Conservation (phyloP, 2,888 invertebrate species). For the Eupithecia dodoneata region DNA sequence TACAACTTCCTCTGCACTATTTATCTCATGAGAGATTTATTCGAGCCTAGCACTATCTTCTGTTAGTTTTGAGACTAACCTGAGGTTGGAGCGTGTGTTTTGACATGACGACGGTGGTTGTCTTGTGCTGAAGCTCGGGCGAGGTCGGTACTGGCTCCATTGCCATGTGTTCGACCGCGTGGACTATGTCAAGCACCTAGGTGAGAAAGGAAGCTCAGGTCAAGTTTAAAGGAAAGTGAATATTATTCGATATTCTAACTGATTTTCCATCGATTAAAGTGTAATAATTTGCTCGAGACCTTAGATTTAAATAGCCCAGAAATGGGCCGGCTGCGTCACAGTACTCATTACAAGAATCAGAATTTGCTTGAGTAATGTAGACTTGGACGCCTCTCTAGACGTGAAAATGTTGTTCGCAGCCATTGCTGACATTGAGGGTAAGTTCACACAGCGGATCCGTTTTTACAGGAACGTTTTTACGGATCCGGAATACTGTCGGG, state of each 20-base stretch:
- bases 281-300: neutral
- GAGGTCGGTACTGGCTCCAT: slow-evolving; percentile 89
- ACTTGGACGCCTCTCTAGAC: neutral
- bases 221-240: neutral
- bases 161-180: slow-evolving; percentile 94
- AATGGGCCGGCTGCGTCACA: neutral
- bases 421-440: neutral
- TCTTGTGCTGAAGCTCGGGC: slow-evolving; percentile 90
- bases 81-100: slow-evolving; percentile 94
- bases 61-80: slow-evolving; percentile 57
- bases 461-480: too few relatives aligned
- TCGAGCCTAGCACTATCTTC: slow-evolving; percentile 18
- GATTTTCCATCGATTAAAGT: neutral
- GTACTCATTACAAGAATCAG: neutral
- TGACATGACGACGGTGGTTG: slow-evolving; percentile 97
- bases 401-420: neutral
- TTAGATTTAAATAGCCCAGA: neutral
- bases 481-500: too few relatives aligned
- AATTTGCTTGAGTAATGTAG: neutral
- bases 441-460: too few relatives aligned
- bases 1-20: slow-evolving; percentile 13
- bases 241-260: neutral
- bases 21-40: slow-evolving; percentile 2
- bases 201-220: neutral
- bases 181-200: slow-evolving; percentile 94